Evolutionary conservation across 2,888 invertebrate genomes (phyloP).

Genomic region (Torymus texanus): DNA sequence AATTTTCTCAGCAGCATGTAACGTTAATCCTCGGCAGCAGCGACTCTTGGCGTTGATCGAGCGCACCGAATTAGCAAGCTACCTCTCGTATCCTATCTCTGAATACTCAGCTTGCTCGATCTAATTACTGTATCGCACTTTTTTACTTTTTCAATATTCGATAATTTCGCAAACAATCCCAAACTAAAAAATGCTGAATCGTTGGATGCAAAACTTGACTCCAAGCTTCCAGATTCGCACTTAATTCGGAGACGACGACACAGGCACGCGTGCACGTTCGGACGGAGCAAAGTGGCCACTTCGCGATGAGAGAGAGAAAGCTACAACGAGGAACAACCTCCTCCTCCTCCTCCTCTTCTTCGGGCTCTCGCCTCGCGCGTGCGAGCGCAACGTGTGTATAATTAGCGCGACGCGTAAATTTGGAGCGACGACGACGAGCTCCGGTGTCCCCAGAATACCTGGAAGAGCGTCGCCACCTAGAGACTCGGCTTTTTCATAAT

Average conservation of each 20-base stretch:
- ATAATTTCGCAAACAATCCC: background rate
- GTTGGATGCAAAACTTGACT: conserved; percentile 20
- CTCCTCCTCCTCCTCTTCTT: conserved; percentile 6
- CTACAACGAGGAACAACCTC: conserved; percentile 12
- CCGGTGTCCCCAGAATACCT: conserved; percentile 61
- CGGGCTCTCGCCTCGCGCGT: background rate
- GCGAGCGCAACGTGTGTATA: conserved; percentile 58
- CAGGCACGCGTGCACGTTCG: background rate
- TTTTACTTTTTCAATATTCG: too few relatives aligned
- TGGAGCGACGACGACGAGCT: conserved; percentile 61
- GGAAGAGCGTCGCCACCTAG: conserved; percentile 57
- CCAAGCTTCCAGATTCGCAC: conserved; percentile 37
- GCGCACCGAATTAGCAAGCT: conserved; percentile 17
- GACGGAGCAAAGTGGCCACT: conserved; percentile 43
- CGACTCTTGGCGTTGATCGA: conserved; percentile 26
- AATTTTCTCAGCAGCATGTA: too few relatives aligned
- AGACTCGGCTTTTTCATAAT: conserved; percentile 54
- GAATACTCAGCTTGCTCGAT: background rate
- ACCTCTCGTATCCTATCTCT: background rate
- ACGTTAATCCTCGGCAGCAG: too few relatives aligned
- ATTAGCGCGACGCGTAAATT: conserved; percentile 67
- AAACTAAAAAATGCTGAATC: conserved; percentile 18
- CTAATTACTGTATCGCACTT: too few relatives aligned
- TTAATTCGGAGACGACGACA: background rate
- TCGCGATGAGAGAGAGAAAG: conserved; percentile 18